Conservation (phyloP, 2,797 vertebrate species). For the Hydrocynus forskahlii region DNA sequence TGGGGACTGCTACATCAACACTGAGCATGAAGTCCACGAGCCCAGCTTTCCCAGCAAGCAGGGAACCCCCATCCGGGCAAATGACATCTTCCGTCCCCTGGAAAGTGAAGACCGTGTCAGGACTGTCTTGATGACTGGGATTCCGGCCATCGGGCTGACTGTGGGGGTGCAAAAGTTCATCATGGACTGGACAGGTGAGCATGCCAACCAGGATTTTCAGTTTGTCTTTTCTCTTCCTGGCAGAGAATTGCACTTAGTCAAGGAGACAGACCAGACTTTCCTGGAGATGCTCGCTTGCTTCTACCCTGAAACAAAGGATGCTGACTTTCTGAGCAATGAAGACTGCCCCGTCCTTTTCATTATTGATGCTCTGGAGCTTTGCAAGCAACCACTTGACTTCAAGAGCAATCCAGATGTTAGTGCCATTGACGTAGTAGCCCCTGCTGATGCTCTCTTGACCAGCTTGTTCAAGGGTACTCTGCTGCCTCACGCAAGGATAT, state of each 20-base stretch:
- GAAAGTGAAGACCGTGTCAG: constrained; percentile 53
- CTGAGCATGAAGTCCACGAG: constrained; percentile 57
- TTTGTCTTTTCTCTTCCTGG: constrained; percentile 74
- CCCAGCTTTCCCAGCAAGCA: constrained; percentile 13
- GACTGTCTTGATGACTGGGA: constrained; percentile 72
- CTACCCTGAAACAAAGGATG: constrained; percentile 57
- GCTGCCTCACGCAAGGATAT: constrained; percentile 67
- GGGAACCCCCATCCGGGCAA: constrained; percentile 54
- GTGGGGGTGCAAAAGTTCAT: constrained; percentile 68
- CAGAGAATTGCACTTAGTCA: constrained; percentile 43
- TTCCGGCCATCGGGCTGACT: constrained; percentile 72
- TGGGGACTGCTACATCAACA: constrained; percentile 60
- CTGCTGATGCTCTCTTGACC: constrained; percentile 66
- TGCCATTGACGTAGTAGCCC: constrained; percentile 51
- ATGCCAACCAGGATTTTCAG: constrained; percentile 73
- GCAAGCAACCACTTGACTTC: constrained; percentile 68
- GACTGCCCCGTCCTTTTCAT: constrained; percentile 69
- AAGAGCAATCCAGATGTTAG: constrained; percentile 61
- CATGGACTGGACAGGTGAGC: constrained; percentile 71
- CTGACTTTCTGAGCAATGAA: constrained; percentile 60
- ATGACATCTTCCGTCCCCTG: constrained; percentile 66
- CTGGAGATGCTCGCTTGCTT: constrained; percentile 62
- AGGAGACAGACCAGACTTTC: constrained; percentile 58
- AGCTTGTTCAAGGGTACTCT: constrained; percentile 75
- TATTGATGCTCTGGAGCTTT: constrained; percentile 75